Percentiles rank a stretch among this genome's conserved stretches.
These are phyloP conservation scores for Antigone vipio DNA, from an alignment of 2,113 vertebrate species.

Conservation along the genomic window DNA sequence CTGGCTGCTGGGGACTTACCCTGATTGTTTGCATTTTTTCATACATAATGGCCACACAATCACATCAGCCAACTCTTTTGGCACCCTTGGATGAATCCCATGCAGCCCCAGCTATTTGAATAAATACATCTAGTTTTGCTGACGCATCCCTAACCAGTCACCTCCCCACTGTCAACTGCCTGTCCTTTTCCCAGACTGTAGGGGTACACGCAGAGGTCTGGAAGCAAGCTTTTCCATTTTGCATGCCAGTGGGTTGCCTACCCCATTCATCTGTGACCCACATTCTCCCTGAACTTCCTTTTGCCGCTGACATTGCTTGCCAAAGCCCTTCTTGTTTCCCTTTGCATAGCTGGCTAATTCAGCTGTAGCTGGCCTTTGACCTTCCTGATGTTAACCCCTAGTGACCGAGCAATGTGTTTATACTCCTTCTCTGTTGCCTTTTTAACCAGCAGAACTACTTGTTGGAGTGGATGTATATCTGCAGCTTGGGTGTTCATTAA, in stretches of 20 bases:
- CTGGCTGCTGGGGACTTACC: fast-evolving
- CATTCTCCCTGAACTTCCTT: slow-evolving; percentile 18
- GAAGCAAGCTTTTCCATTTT: neutral
- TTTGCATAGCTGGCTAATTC: neutral
- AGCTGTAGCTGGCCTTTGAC: slow-evolving; percentile 5
- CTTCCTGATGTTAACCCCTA: neutral
- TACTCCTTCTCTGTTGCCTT: neutral
- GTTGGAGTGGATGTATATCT: neutral
- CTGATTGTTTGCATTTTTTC: neutral
- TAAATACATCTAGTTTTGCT: neutral
- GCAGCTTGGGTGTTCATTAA: neutral
- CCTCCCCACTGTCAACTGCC: neutral
- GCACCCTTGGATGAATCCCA: neutral
- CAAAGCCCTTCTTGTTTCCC: slow-evolving; percentile 1
- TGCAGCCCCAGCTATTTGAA: neutral
- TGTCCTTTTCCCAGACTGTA: neutral
- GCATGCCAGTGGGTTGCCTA: neutral
- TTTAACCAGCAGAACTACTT: neutral
- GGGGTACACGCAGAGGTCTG: neutral
- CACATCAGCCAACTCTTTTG: neutral
- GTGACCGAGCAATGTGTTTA: neutral
- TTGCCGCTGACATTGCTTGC: neutral
- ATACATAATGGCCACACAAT: neutral
- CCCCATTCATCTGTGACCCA: neutral
- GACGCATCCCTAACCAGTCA: neutral